Base-by-base conservation (phyloP, 2,113 vertebrate genomes). In the Tenebrosternarchus preto region DNA sequence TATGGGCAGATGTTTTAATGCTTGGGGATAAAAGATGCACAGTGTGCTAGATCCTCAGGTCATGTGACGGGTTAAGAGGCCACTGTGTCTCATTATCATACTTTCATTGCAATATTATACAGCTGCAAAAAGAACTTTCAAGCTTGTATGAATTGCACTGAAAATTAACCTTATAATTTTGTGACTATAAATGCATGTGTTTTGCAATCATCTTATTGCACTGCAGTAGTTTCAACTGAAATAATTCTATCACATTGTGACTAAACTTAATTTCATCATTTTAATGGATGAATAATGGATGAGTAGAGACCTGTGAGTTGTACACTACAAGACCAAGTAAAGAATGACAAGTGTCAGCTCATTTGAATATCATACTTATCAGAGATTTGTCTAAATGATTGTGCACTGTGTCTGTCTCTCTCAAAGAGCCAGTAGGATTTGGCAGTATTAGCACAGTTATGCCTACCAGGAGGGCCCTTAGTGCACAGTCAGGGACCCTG, bases 321-420 rank as follows among this genome's bases (percentile, higher is more conserved):
- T 1, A 31, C 61, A n/a, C 61, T 25, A 64, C 63, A 31, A n/a
- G 31, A 36, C 27, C 7, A 17, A 67, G 63, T 33, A 33, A 64
- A 64, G 17, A 12, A 31, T 66, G 20, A 68, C 64, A 68, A 36
- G 1, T 66, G 29, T 39, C 64, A 39, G 63, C 63, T 67, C 63
- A 68, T 68, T 68, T 68, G n/a, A 67, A 36, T 68, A 31, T 68
- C 64, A 39, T 39, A 19, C 64, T 39, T 22, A 68, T 68, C 33
- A 68, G 64, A 67, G 15, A 39, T 20, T 39, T 2, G 64, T 64
- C 29, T 64, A 25, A 64, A 0, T 31, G n/a, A n/a, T n/a, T n/a
- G n/a, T n/a, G n/a, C n/a, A n/a, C 61, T 29, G 16, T 31, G 15
- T 27, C 9, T 66, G 19, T 50, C 43, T 50, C 9, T 46, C 39